phyloP scores from a whole-genome alignment of 2,797 vertebrate genomes.

The Liasis olivaceus region DNA sequence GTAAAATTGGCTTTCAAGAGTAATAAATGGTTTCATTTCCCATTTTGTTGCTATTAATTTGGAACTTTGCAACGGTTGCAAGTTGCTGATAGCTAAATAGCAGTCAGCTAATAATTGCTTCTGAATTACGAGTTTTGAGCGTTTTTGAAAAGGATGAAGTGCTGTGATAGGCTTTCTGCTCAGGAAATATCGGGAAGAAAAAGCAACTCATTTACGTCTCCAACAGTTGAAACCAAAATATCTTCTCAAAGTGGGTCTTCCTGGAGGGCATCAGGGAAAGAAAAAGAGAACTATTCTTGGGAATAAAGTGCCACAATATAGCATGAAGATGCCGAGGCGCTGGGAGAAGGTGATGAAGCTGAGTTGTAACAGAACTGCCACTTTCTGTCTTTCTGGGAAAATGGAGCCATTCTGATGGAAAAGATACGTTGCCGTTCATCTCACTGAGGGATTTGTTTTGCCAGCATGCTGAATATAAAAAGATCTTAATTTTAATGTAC shows the following conservation, averaged over 20 bases:
- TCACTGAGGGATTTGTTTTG: not conserved
- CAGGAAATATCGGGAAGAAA: conserved; percentile 18
- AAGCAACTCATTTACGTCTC: conserved; percentile 34
- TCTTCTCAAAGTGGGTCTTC: not conserved
- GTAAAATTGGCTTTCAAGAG: conserved; percentile 71
- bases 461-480: not conserved
- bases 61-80: conserved; percentile 67
- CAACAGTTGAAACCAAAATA: conserved; percentile 13
- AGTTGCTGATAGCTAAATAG: conserved; percentile 70
- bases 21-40: conserved; percentile 75
- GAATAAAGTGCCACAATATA: not conserved
- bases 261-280: not conserved
- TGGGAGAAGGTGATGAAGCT: not conserved
- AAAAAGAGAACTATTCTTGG: not conserved
- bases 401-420: not conserved
- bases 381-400: not conserved
- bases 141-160: conserved; percentile 14
- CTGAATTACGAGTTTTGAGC: conserved; percentile 57
- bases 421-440: not conserved
- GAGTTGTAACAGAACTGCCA: not conserved
- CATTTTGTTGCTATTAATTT: conserved; percentile 71
- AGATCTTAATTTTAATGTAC: no score
- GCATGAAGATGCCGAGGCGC: no score
- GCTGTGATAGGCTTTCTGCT: conserved; percentile 28
- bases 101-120: conserved; percentile 60